phyloP scores from a whole-genome alignment of 2,113 vertebrate genomes.

The Clupea harengus region DNA sequence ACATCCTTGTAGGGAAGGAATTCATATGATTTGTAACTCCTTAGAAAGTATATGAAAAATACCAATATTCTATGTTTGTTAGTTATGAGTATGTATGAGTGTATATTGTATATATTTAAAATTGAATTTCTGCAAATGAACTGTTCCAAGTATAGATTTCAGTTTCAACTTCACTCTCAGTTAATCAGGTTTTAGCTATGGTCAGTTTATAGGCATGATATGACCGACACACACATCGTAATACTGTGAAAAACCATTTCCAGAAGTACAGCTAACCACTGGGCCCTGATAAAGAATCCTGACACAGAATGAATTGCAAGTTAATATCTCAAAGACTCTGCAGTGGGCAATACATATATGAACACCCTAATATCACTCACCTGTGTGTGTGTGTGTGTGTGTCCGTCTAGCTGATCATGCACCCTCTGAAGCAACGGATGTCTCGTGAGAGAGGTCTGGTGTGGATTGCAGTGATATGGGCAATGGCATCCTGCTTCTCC shows the following conservation, averaged over 20 bases:
- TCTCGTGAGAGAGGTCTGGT: constrained; percentile 70
- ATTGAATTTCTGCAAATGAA: too few species aligned
- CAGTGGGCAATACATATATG: not conserved
- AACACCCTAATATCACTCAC: not conserved
- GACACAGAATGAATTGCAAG: too few species aligned
- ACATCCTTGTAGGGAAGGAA: too few species aligned
- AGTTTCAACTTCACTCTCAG: too few species aligned
- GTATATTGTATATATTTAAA: too few species aligned
- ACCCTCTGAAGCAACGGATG: constrained; percentile 74
- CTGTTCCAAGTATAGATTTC: too few species aligned
- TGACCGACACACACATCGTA: too few species aligned
- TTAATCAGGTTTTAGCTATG: not conserved
- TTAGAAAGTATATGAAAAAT: too few species aligned
- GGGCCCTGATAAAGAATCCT: not conserved
- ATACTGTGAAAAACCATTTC: too few species aligned
- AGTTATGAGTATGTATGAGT: not conserved
- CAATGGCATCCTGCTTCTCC: constrained; percentile 77
- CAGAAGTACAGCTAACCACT: not conserved
- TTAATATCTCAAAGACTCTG: not conserved
- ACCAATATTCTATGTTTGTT: not conserved
- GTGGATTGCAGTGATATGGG: constrained; percentile 75
- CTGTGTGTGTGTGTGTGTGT: not conserved
- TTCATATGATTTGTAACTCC: too few species aligned
- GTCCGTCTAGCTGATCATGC: constrained; percentile 71
- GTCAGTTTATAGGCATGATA: not conserved